Base-by-base conservation (phyloP, 23 tunicate genomes). In the Trididemnum clinides region DNA sequence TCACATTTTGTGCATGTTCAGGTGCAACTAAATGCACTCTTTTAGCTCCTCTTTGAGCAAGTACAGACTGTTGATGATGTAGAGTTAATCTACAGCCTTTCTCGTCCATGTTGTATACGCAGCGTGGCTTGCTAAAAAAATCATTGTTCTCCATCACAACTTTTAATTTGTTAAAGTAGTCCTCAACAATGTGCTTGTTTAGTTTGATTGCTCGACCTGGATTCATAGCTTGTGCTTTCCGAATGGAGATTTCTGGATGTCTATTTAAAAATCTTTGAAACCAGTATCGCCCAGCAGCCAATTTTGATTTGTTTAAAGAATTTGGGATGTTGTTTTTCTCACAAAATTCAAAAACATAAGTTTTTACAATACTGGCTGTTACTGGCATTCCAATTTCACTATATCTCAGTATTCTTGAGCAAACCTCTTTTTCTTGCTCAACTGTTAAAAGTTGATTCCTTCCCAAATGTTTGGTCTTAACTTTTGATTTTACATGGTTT, bases 1-100 rank as follows among this genome's bases (percentile, higher is more conserved):
- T 78, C 25, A 54, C 83, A 78, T 78, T 78, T 78, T 78, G 66
- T 10, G 83, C 83, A 78, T 78, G 83, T 27, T 78, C 83, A 50
- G 83, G 39, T 18, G 83, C 83, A 51, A 78, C 36, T 23, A 78
- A 51, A 34, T 78, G 83, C 37, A 78, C 66, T 26, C 66, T 33
- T 51, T 78, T 51, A 36, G 66, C 65, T 15, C 66, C 66, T 78
- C 50, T 25, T 39, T 51, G 25, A 51, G 83, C 83, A 10, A 78
- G 39, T 51, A 78, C 83, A 15, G 4, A 28, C 83, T 78, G 83
- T 51, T 78, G 83, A 51, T 78, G 66, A 28, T 78, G 83, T 28
- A 78, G 28, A 33, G 66, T 78, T 38, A 78, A 29, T 51, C 83
- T 29, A 51, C 83, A 51, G 2, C 83, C 83, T 54, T n/a, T 78